phyloP scores from a whole-genome alignment of 2,888 invertebrate genomes.

The Hipparchia sbordonii region DNA sequence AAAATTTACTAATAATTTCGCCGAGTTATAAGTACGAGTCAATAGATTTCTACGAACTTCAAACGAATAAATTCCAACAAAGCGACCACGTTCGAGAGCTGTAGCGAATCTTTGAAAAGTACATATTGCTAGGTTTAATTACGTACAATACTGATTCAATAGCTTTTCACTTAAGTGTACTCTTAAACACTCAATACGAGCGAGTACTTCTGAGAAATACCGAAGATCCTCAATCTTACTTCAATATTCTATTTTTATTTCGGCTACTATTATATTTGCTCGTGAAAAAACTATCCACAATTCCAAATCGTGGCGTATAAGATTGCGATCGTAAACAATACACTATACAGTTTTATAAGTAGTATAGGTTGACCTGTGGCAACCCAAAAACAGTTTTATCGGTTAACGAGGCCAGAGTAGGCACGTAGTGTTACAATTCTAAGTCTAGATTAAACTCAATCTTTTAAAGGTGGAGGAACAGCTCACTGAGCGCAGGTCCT shows the following conservation, averaged over 20 bases:
- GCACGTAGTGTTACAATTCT: too few species aligned
- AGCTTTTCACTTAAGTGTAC: slow-evolving; percentile 58
- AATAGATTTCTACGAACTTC: slow-evolving; percentile 13
- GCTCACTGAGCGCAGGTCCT: too few species aligned
- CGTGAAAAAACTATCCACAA: too few species aligned
- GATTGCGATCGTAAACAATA: too few species aligned
- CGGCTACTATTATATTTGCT: too few species aligned
- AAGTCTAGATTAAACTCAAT: too few species aligned
- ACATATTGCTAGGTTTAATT: slow-evolving; percentile 64
- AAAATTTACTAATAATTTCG: neutral
- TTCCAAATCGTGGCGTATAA: too few species aligned
- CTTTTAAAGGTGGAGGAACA: too few species aligned
- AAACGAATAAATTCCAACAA: slow-evolving; percentile 48
- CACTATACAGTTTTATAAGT: too few species aligned
- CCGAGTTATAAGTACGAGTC: neutral
- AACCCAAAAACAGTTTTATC: too few species aligned
- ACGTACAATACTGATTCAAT: slow-evolving; percentile 58
- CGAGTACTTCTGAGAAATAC: slow-evolving; percentile 46
- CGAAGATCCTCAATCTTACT: slow-evolving; percentile 53
- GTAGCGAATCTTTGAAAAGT: slow-evolving; percentile 56
- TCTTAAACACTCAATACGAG: slow-evolving; percentile 62
- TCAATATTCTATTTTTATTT: neutral
- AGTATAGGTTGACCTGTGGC: too few species aligned
- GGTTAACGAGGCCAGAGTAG: too few species aligned
- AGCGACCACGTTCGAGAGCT: slow-evolving; percentile 49